These are phyloP conservation scores for Gasterosteus aculeatus DNA, from an alignment of 2,113 vertebrate genomes.

Conservation along the genomic window DNA sequence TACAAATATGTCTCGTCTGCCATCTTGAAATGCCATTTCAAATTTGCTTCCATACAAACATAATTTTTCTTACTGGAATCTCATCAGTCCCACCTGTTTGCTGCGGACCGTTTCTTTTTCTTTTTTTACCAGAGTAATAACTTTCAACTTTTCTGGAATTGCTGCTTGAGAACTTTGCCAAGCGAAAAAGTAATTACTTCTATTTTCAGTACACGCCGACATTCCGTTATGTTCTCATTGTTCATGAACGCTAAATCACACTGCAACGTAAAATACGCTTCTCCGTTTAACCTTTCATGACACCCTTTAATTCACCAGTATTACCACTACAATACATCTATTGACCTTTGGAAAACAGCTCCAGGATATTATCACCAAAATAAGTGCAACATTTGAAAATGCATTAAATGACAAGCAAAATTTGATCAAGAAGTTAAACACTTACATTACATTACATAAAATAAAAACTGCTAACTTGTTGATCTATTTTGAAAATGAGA, in stretches of 20 bases:
- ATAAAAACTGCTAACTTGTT: background rate
- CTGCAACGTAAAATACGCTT: too few species aligned
- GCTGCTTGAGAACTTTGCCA: conserved; percentile 67
- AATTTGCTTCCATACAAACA: conserved; percentile 62
- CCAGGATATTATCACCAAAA: background rate
- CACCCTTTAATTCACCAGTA: background rate
- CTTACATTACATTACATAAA: background rate
- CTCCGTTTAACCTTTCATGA: background rate
- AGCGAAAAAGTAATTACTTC: conserved; percentile 61
- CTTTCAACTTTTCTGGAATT: conserved; percentile 67
- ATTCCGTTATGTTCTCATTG: conserved; percentile 51
- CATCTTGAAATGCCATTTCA: conserved; percentile 65
- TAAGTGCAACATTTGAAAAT: background rate
- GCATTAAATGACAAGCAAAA: background rate
- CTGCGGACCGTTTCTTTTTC: conserved; percentile 53
- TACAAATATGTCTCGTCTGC: conserved; percentile 38
- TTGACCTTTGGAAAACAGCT: conserved; percentile 16
- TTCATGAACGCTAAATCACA: conserved; percentile 50
- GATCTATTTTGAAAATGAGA: background rate
- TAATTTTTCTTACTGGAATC: conserved; percentile 65
- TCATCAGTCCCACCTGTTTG: conserved; percentile 72
- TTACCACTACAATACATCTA: background rate
- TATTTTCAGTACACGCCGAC: conserved; percentile 50
- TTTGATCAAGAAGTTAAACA: background rate
- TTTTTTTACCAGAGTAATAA: conserved; percentile 62